Percentiles rank a stretch among this genome's conserved stretches.
phyloP scores from a whole-genome alignment of 1,140 invertebrate species.

The Diorhabda sublineata region DNA sequence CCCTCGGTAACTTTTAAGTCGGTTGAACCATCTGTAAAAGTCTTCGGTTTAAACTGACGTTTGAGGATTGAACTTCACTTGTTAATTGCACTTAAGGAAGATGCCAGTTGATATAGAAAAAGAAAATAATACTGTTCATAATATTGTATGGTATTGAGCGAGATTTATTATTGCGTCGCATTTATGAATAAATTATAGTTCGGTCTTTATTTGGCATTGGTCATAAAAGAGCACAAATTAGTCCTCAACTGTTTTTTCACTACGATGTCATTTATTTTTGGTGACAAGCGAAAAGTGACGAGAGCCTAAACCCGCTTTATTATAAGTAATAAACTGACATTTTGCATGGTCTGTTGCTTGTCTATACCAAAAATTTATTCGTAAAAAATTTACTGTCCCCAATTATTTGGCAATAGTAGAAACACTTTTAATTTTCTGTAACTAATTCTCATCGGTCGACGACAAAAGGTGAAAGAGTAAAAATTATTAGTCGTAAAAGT shows the following conservation, averaged over 20 bases:
- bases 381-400: conserved; percentile 23
- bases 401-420: conserved; percentile 31
- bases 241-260: neutral
- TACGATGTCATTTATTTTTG: neutral
- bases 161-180: too few relatives aligned
- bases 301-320: neutral
- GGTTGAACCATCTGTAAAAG: too few relatives aligned
- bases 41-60: too few relatives aligned
- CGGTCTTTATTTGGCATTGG: neutral
- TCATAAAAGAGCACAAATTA: conserved; percentile 2
- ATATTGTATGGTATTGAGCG: too few relatives aligned
- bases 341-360: conserved; percentile 37
- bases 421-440: conserved; percentile 31
- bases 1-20: too few relatives aligned
- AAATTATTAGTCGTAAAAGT: neutral
- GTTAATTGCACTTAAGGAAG: too few relatives aligned
- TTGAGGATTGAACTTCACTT: too few relatives aligned
- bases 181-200: too few relatives aligned
- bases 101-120: too few relatives aligned
- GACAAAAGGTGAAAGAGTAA: conserved; percentile 9
- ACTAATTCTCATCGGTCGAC: conserved; percentile 23
- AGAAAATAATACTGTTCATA: too few relatives aligned
- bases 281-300: neutral
- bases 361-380: conserved; percentile 34
- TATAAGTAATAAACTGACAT: conserved; percentile 35